Base-by-base conservation (phyloP, 2,797 vertebrate species). In the Eulemur mongoz region DNA sequence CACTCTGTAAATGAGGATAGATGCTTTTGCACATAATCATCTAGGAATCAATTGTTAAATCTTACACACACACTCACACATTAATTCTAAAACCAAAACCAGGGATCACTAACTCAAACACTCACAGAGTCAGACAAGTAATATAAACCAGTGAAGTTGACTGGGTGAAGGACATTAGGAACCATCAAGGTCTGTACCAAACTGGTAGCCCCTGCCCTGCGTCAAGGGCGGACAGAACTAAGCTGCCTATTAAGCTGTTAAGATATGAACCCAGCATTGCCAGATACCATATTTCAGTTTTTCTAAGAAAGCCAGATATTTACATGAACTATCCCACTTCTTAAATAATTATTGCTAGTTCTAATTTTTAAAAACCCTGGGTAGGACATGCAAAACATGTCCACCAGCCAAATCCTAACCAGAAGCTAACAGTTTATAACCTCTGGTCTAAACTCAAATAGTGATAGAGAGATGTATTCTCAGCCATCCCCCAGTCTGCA, bases 371-470 rank as follows among this genome's bases (percentile, higher is more conserved):
- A 43, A 89, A 82, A 40, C 20, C 5, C 9, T 67, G 27, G 40
- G 7, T 23, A 69, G n/a, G 52, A 69, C 57, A 93, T 93, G n/a
- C n/a, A 88, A 90, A 90, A 78, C 48, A 78, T 65, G 20, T 82
- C 65, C 52, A 32, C 48, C 48, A 69, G 48, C 50, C 76, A 89
- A 93, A 89, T 88, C 83, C 79, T 72, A 54, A 70, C 69, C 40
- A 83, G 65, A 91, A 48, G 45, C 82, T 86, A 27, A 83, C 45
- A 83, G 52, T 95, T 84, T 94, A 75, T 22, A 87, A 91, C 40
- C 86, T 92, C 83, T 88, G 83, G 52, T 80, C 70, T 40, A 94
- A 95, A 92, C 87, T 87, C 65, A 84, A 80, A 90, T 30, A 95
- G 52, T 73, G 78, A 92, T n/a, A 67, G 76, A 94, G 72, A 81